Percentiles rank a stretch among this genome's conserved stretches.
Evolutionary conservation across 2,888 invertebrate species (phyloP).

Genomic region (Caenorhabditis sinica): DNA sequence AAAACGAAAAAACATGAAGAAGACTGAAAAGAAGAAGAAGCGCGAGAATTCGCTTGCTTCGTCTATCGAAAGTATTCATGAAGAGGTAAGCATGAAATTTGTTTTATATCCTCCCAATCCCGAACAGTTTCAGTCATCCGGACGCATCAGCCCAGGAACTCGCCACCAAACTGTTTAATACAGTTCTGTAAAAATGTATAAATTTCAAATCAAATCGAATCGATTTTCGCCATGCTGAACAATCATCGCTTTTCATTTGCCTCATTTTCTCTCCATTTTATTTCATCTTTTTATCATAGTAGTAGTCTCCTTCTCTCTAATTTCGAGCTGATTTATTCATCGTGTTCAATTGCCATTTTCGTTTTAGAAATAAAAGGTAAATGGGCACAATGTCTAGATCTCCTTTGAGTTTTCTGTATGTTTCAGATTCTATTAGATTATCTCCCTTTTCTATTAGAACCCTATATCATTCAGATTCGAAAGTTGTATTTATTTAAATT

Average conservation of each 20-base stretch:
- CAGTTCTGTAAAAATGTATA: conserved; percentile 58
- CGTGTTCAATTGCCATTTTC: not conserved
- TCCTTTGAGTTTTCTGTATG: not conserved
- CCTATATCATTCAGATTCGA: conserved; percentile 9
- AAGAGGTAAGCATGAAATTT: not conserved
- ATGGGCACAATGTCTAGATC: not conserved
- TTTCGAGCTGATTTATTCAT: not conserved
- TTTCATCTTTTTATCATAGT: conserved; percentile 44
- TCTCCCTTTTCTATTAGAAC: not conserved
- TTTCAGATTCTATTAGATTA: not conserved
- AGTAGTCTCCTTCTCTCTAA: conserved; percentile 37
- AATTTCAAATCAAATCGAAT: conserved; percentile 16
- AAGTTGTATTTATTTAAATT: conserved; percentile 55
- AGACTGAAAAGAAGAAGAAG: conserved; percentile 68
- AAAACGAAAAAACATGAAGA: conserved; percentile 60
- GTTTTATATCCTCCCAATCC: not conserved
- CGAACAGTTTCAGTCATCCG: conserved; percentile 9
- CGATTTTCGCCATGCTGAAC: conserved; percentile 29
- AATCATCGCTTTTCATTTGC: conserved; percentile 12
- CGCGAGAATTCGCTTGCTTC: conserved; percentile 46
- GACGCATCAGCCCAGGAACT: conserved; percentile 46
- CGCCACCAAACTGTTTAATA: conserved; percentile 59
- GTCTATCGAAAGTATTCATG: conserved; percentile 51
- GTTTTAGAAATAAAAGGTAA: not conserved
- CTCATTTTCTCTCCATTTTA: conserved; percentile 7